Conservation (phyloP, 2,113 vertebrate species). For the Melanotaenia duboulayi region DNA sequence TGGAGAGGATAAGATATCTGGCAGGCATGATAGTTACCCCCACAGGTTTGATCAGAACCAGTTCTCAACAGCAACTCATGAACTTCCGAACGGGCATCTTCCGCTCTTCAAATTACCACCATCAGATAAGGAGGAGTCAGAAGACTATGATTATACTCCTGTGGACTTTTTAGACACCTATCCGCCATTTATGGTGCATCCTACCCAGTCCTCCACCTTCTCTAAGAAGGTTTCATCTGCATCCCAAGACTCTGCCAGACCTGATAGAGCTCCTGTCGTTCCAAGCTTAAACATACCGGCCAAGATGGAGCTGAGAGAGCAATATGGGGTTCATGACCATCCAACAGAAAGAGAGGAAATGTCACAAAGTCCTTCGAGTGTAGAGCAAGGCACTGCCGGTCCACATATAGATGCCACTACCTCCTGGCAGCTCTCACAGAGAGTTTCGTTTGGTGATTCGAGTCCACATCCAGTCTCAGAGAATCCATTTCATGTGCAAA, state of each 20-base stretch:
- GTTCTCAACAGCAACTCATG: constrained; percentile 37
- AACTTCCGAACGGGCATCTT: constrained; percentile 48
- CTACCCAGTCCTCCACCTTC: constrained; percentile 34
- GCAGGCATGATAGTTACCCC: constrained; percentile 69
- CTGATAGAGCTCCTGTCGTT: constrained; percentile 22
- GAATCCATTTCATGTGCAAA: constrained; percentile 1
- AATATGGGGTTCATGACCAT: constrained; percentile 64
- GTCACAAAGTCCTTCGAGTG: constrained; percentile 51
- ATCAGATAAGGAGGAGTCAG: constrained; percentile 46
- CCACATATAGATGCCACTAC: constrained; percentile 48
- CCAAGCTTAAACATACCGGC: constrained; percentile 37
- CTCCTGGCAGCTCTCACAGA: constrained; percentile 41
- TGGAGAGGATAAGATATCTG: constrained; percentile 57
- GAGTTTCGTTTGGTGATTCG: constrained; percentile 26
- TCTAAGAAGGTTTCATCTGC: constrained; percentile 11
- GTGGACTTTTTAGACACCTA: constrained; percentile 49
- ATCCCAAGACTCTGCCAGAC: constrained; percentile 23
- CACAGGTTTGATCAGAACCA: constrained; percentile 84
- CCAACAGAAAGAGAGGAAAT: constrained; percentile 48
- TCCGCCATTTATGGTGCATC: constrained; percentile 10
- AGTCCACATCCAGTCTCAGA: constrained; percentile 23
- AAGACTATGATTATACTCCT: constrained; percentile 80
- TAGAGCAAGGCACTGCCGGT: constrained; percentile 37
- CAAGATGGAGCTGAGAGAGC: constrained; percentile 78
- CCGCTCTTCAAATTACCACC: constrained; percentile 61